Evolutionary conservation across 2,113 vertebrate genomes (phyloP).

Genomic region (Catharus minimus): DNA sequence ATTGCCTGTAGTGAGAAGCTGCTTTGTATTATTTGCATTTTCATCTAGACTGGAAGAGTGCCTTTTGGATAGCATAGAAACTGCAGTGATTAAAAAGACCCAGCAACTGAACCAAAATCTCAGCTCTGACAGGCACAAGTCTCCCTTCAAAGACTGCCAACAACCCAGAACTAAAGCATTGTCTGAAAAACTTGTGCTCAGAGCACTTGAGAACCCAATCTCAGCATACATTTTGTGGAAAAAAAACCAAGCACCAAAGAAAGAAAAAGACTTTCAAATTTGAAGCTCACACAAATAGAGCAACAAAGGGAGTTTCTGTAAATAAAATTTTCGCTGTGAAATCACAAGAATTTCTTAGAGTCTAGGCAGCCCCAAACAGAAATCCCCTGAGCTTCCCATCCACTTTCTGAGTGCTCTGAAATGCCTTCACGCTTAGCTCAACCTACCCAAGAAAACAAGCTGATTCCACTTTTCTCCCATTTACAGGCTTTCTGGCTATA

Average conservation of each 20-base stretch:
- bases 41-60: constrained; percentile 30
- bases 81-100: constrained; percentile 29
- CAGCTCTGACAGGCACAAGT: constrained; percentile 24
- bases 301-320: neutral
- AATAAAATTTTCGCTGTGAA: neutral
- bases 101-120: constrained; percentile 29
- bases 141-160: constrained; percentile 42
- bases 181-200: constrained; percentile 5
- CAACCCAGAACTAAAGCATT: constrained; percentile 30
- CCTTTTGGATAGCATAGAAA: constrained; percentile 34
- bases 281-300: neutral
- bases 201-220: constrained; percentile 21
- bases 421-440: neutral
- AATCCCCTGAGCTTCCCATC: neutral
- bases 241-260: neutral
- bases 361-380: neutral
- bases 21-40: constrained; percentile 54
- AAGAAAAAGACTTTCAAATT: neutral
- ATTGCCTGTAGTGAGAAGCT: neutral
- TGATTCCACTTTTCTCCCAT: neutral
- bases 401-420: neutral
- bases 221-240: neutral
- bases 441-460: neutral
- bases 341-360: neutral
- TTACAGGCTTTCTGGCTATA: neutral